Evolutionary conservation across 2,797 vertebrate genomes (phyloP).

Genomic region (Siniperca undulata): DNA sequence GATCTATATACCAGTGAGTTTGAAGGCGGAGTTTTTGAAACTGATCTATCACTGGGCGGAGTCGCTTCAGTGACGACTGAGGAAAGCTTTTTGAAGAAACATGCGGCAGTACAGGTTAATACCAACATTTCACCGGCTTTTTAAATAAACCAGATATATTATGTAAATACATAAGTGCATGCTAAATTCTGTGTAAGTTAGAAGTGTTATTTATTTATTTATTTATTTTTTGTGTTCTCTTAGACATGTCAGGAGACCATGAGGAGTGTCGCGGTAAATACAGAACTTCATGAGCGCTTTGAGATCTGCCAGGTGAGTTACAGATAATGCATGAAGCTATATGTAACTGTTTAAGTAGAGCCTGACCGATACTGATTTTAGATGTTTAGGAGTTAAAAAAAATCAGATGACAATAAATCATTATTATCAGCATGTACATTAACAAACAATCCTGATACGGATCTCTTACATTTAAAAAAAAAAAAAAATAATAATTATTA

Average conservation of each 20-base stretch:
- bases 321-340: not conserved
- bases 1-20: conserved; percentile 13
- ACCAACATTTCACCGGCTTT: not conserved
- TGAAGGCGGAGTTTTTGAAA: not conserved
- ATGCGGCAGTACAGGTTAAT: conserved; percentile 69
- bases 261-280: conserved; percentile 88
- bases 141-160: not conserved
- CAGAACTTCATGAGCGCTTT: conserved; percentile 85
- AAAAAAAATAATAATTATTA: too few species aligned
- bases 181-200: not conserved
- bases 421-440: too few species aligned
- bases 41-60: not conserved
- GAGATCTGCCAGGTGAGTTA: conserved; percentile 89
- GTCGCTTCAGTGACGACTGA: not conserved
- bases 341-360: not conserved
- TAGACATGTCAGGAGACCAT: conserved; percentile 81
- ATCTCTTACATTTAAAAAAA: too few species aligned
- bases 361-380: not conserved
- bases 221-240: not conserved
- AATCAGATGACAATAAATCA: too few species aligned
- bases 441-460: too few species aligned
- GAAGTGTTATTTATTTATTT: not conserved
- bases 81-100: conserved; percentile 26
- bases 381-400: not conserved
- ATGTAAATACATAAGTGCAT: not conserved